Conservation (phyloP, 1,140 invertebrate species). For the Galleria mellonella region DNA sequence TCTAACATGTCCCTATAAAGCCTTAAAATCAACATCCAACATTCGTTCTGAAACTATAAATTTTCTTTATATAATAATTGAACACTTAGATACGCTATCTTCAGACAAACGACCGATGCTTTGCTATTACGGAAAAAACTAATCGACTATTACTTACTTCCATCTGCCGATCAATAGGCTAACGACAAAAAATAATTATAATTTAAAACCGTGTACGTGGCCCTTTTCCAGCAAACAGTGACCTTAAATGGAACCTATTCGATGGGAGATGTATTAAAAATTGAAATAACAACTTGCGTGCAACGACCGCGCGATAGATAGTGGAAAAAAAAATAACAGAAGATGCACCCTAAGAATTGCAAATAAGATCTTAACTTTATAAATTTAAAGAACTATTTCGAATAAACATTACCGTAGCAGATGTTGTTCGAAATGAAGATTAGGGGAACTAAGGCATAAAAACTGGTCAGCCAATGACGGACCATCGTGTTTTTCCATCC, state of each 20-base stretch:
- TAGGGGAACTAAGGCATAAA: conserved; percentile 73
- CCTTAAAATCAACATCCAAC: too few relatives aligned
- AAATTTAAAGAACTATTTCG: conserved; percentile 66
- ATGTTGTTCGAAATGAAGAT: conserved; percentile 68
- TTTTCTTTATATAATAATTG: conserved; percentile 7
- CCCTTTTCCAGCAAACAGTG: conserved; percentile 35
- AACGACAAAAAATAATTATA: conserved; percentile 43
- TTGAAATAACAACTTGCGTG: conserved; percentile 50
- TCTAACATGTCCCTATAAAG: too few relatives aligned
- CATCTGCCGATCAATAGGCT: conserved; percentile 40
- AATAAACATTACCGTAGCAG: conserved; percentile 59
- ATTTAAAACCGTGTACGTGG: conserved; percentile 30
- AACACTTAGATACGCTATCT: conserved; percentile 4
- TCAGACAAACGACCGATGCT: background rate
- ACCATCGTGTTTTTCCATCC: conserved; percentile 29
- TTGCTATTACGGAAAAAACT: conserved; percentile 6
- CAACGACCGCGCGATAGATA: conserved; percentile 45
- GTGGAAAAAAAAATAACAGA: conserved; percentile 43
- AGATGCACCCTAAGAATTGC: conserved; percentile 23
- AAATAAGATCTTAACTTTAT: conserved; percentile 56
- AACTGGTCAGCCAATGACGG: conserved; percentile 64
- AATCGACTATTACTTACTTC: conserved; percentile 12
- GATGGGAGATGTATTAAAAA: conserved; percentile 60
- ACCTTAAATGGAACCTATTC: conserved; percentile 55
- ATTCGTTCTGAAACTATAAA: conserved; percentile 1